Conservation (phyloP, 2,113 vertebrate species). For the Bos taurus region DNA sequence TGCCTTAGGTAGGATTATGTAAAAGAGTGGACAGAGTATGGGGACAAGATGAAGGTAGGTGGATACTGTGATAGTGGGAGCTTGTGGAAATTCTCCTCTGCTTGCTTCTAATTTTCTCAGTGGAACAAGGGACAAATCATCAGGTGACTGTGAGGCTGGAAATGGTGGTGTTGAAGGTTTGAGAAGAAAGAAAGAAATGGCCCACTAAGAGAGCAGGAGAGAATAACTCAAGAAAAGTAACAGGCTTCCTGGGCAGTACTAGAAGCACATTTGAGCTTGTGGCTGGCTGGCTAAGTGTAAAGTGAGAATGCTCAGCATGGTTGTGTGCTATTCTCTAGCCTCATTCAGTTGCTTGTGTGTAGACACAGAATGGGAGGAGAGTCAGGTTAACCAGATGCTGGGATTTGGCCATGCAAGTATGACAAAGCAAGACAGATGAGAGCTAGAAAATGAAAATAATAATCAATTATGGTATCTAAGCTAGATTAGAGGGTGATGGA, state of each 20-base stretch:
- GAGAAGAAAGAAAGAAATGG: neutral
- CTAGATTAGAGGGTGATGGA: neutral
- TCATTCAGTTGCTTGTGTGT: neutral
- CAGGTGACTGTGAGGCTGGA: neutral
- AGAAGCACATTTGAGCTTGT: neutral
- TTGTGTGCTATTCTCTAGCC: neutral
- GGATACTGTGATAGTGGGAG: neutral
- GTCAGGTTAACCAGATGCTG: neutral
- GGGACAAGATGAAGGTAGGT: neutral
- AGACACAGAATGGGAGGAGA: neutral
- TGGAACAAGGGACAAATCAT: neutral
- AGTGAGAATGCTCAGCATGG: neutral
- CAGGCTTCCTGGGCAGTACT: neutral
- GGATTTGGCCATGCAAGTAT: neutral
- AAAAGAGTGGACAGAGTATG: neutral
- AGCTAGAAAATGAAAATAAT: neutral
- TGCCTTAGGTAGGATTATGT: neutral
- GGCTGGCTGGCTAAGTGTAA: neutral
- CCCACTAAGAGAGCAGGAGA: neutral
- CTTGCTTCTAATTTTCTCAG: slow-evolving; percentile 12
- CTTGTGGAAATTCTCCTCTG: neutral
- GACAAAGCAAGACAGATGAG: neutral
- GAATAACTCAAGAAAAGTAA: neutral
- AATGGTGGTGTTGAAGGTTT: neutral
- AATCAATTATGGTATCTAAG: neutral